phyloP scores from a whole-genome alignment of 2,888 invertebrate genomes.

The Diogma glabrata region DNA sequence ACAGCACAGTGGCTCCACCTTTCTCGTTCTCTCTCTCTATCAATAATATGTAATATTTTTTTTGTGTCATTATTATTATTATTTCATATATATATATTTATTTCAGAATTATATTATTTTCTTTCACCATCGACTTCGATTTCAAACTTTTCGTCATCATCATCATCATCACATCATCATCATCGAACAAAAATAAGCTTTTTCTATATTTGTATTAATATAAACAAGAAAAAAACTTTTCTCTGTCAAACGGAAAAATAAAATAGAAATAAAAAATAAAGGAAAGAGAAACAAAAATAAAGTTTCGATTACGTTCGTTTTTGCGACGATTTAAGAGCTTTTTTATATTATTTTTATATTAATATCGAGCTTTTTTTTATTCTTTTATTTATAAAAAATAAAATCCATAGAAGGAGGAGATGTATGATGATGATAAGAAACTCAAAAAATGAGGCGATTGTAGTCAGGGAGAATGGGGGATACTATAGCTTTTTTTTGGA shows the following conservation, averaged over 20 bases:
- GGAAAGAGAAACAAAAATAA: background rate
- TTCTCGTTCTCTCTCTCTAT: too few relatives aligned
- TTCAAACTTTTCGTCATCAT: slow-evolving; percentile 4
- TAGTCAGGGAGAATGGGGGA: background rate
- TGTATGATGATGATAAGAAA: slow-evolving; percentile 9
- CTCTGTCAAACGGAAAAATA: too few relatives aligned
- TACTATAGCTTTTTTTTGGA: too few relatives aligned
- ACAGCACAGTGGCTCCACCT: slow-evolving; percentile 9
- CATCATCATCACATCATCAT: slow-evolving; percentile 2
- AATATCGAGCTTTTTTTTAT: slow-evolving; percentile 7
- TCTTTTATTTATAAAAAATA: slow-evolving; percentile 1
- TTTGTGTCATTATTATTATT: background rate
- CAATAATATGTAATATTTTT: background rate
- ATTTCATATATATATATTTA: slow-evolving; percentile 4
- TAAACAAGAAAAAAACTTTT: too few relatives aligned
- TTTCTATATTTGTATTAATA: too few relatives aligned
- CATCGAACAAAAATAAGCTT: background rate
- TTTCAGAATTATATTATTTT: background rate
- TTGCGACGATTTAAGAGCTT: slow-evolving; percentile 9
- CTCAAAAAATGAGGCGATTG: slow-evolving; percentile 1
- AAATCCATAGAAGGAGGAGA: slow-evolving; percentile 7
- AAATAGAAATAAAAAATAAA: background rate
- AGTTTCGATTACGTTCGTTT: slow-evolving; percentile 9
- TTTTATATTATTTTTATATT: background rate
- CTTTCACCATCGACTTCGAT: background rate